Percentiles rank a stretch among this genome's conserved stretches.
These are phyloP conservation scores for Aurelia aurita DNA, from an alignment of 30 jellyfish, hydroid and myxozoan species.

Conservation along the genomic window DNA sequence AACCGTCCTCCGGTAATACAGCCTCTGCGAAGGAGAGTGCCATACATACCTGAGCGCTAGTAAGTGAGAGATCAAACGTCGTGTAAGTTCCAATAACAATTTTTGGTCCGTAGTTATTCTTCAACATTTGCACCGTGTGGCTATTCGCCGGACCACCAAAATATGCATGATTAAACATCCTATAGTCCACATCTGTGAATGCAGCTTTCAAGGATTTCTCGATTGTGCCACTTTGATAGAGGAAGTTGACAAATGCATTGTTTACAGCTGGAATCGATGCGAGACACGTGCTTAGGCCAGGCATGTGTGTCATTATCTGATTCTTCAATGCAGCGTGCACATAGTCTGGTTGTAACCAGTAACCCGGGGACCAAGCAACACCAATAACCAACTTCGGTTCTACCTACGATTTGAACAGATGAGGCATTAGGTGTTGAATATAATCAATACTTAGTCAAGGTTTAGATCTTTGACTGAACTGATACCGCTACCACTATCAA, in stretches of 20 bases:
- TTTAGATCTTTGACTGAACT: too few relatives aligned
- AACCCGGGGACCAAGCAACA: conserved; percentile 1
- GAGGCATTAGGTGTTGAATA: too few relatives aligned
- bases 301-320: not conserved
- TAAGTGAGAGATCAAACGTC: conserved; percentile 18
- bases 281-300: conserved; percentile 41
- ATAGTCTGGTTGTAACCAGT: conserved; percentile 31
- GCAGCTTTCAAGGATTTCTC: conserved; percentile 56
- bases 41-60: not conserved
- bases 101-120: conserved; percentile 30
- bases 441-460: too few relatives aligned
- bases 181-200: conserved; percentile 15
- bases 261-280: conserved; percentile 10
- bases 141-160: conserved; percentile 14
- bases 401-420: not conserved
- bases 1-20: too few relatives aligned
- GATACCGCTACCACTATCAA: too few relatives aligned
- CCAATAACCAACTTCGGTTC: conserved; percentile 37
- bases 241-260: conserved; percentile 22
- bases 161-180: conserved; percentile 19
- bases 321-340: conserved; percentile 1
- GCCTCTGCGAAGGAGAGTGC: not conserved
- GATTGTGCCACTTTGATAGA: conserved; percentile 43
- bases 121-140: conserved; percentile 27
- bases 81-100: conserved; percentile 58